Evolutionary conservation across 2,797 vertebrate species (phyloP), one percentile per base, ranked within the genome.

Genomic region (Prunella strophiata): DNA sequence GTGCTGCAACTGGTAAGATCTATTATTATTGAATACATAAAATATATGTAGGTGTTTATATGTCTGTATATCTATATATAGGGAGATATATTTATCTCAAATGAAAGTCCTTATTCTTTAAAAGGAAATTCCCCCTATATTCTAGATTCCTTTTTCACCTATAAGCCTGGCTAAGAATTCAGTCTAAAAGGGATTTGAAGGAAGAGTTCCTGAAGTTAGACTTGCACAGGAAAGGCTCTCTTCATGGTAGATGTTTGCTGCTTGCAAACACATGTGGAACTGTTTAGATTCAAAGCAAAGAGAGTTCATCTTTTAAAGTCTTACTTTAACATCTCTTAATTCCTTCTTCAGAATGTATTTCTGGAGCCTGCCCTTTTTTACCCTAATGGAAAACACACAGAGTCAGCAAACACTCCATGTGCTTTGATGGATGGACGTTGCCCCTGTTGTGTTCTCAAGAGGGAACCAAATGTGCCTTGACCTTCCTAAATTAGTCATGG

Each of bases 401-500:
- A 82, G 63, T 76, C 83, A 91, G 89, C 59, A 81, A 68, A 75
- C 73, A 66, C 38, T 86, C 14, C 34, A 17, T 76, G 63, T 36
- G 32, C 55, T 85, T 32, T 93, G 88, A 94, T 3, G 2, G 63
- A 79, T 89, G 40, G 76, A 78, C 10, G 3, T 81, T 68, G 55
- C 38, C 59, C 55, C 18, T 86, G 48, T 55, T 42, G 19, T 63
- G 59, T 54, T 91, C 74, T 91, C 0, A 0, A 57, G 76, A 52
- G 83, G 63, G 67, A 93, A 55, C 67, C 8, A 10, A 85, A 77
- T 68, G 47, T 4, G 3, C 81, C 78, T 84, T 95, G 95, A 94
- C 91, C 88, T 94, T 94, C 93, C 67, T 74, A 29, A 79, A 62
- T 75, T 58, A 55, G 73, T 70, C 52, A 20, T 38, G 45, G 77